phyloP scores from a whole-genome alignment of 2,888 invertebrate genomes.

The Acanthococcus lagerstroemiae region DNA sequence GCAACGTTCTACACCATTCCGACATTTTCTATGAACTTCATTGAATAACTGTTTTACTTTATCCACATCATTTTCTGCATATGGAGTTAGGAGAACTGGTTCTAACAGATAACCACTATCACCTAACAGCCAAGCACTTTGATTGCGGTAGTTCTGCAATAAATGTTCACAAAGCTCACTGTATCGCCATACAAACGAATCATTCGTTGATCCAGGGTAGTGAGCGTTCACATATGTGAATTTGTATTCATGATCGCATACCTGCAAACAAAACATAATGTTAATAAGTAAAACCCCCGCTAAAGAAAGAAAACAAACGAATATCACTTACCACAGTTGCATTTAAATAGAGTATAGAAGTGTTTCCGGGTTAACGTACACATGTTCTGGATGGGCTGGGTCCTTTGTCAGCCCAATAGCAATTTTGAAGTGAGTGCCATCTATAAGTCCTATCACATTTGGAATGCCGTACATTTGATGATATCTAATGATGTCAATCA shows the following conservation, averaged over 20 bases:
- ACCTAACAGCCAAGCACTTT: background rate
- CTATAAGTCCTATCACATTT: conserved; percentile 3
- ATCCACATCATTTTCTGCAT: too few species aligned
- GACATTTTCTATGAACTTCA: too few species aligned
- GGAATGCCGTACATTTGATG: background rate
- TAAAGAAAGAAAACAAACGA: too few species aligned
- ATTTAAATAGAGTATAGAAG: conserved; percentile 14
- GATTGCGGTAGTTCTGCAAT: background rate
- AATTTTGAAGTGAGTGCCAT: conserved; percentile 13
- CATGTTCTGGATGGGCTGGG: conserved; percentile 3
- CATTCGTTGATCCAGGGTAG: background rate
- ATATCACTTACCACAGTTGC: conserved; percentile 5
- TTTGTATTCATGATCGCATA: conserved; percentile 5
- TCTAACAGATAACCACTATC: conserved; percentile 18
- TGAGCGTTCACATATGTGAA: background rate
- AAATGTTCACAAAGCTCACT: background rate
- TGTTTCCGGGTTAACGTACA: conserved; percentile 8
- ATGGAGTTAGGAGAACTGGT: conserved; percentile 4
- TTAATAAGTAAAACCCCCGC: too few species aligned
- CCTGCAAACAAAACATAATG: too few species aligned
- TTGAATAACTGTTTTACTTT: too few species aligned
- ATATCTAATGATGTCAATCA: too few species aligned
- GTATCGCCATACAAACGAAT: conserved; percentile 5
- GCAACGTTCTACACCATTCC: too few species aligned
- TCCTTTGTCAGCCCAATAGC: background rate